A percentile compares a stretch with the other conserved stretches of the same genome.
phyloP scores from a whole-genome alignment of 2,888 invertebrate species.

The Deilephila porcellus region DNA sequence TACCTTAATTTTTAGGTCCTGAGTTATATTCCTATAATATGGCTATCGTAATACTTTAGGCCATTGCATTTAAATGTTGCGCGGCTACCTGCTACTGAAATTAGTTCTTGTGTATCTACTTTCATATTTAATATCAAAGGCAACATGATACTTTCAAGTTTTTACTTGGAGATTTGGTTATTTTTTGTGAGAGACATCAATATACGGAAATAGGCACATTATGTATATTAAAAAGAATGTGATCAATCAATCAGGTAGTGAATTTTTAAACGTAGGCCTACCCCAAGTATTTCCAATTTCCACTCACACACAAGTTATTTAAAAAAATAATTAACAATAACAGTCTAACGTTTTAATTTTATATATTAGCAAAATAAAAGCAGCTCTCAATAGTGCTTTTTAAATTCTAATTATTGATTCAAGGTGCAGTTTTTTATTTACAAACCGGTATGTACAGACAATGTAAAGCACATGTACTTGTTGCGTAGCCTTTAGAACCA shows the following conservation, averaged over 20 bases:
- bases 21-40: neutral
- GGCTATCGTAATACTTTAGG: neutral
- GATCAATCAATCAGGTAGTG: too few species aligned
- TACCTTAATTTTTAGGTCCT: neutral
- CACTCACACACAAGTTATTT: neutral
- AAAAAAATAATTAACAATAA: neutral
- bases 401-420: neutral
- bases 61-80: neutral
- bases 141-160: too few species aligned
- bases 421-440: conserved; percentile 14
- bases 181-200: too few species aligned
- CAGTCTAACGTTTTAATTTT: neutral
- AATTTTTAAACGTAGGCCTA: too few species aligned
- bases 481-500: neutral
- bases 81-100: neutral
- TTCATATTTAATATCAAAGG: neutral
- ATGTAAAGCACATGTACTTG: conserved; percentile 13
- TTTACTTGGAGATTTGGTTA: too few species aligned
- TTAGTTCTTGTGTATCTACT: neutral
- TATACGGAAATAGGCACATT: too few species aligned
- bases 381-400: neutral
- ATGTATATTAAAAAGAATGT: too few species aligned
- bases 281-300: too few species aligned
- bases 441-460: neutral
- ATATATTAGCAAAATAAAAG: neutral